phyloP scores from a whole-genome alignment of 2,797 vertebrate species.

The Telmatherina bonti region DNA sequence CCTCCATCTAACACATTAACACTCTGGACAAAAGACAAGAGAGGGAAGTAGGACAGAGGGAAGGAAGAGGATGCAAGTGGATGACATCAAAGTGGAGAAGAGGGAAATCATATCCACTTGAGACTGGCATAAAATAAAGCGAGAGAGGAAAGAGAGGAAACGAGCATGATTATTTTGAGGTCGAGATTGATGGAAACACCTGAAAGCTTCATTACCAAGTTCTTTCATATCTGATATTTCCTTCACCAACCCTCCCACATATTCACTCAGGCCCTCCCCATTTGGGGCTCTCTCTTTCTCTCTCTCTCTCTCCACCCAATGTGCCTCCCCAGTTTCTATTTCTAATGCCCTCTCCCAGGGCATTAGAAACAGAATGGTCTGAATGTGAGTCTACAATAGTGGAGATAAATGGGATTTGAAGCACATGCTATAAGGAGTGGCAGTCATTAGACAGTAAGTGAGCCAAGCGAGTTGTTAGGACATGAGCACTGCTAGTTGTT shows the following conservation, averaged over 20 bases:
- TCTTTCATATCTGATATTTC: slow-evolving; percentile 43
- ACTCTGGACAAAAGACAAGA: slow-evolving; percentile 73
- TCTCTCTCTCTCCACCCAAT: slow-evolving; percentile 39
- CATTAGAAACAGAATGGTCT: slow-evolving; percentile 78
- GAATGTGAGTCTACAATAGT: slow-evolving; percentile 78
- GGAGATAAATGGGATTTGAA: slow-evolving; percentile 84
- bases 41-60: slow-evolving; percentile 60
- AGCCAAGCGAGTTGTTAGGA: slow-evolving; percentile 84
- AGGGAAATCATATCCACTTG: slow-evolving; percentile 56
- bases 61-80: slow-evolving; percentile 64
- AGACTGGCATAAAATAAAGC: slow-evolving; percentile 56
- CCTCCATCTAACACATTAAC: slow-evolving; percentile 84
- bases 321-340: slow-evolving; percentile 35
- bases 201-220: slow-evolving; percentile 66
- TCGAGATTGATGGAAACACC: slow-evolving; percentile 66
- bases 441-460: slow-evolving; percentile 84
- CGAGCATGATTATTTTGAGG: slow-evolving; percentile 73
- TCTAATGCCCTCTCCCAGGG: slow-evolving; percentile 59
- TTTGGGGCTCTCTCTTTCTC: slow-evolving; percentile 17
- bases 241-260: slow-evolving; percentile 41
- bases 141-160: slow-evolving; percentile 69
- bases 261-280: slow-evolving; percentile 36
- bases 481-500: slow-evolving; percentile 81
- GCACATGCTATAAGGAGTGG: slow-evolving; percentile 81
- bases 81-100: slow-evolving; percentile 58